These are phyloP conservation scores for Nebria ingens DNA, from an alignment of 1,140 invertebrate genomes.

Conservation along the genomic window DNA sequence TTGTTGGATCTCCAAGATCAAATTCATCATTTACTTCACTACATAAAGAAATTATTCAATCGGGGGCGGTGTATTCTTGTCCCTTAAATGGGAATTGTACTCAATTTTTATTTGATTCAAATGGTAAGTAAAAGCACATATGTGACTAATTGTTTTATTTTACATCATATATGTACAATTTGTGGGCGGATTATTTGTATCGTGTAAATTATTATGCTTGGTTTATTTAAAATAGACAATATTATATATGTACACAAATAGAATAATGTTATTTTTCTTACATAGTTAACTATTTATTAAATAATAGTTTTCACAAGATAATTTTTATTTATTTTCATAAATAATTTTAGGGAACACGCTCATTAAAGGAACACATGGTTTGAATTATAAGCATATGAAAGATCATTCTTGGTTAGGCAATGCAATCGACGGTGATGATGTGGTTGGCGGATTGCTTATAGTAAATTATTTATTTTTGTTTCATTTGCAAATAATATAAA, in stretches of 20 bases:
- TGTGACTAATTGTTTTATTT: too few species aligned
- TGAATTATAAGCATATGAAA: background rate
- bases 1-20: background rate
- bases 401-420: background rate
- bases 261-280: too few species aligned
- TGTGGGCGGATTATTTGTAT: too few species aligned
- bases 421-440: background rate
- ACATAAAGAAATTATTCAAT: background rate
- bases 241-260: too few species aligned
- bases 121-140: too few species aligned
- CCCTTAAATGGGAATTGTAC: background rate
- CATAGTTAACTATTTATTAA: too few species aligned
- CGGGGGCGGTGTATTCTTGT: background rate
- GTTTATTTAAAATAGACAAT: constrained; percentile 1
- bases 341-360: too few species aligned
- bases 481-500: background rate
- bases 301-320: too few species aligned
- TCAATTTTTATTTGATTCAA: background rate
- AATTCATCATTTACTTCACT: background rate
- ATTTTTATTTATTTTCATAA: too few species aligned
- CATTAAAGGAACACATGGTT: background rate
- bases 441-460: background rate
- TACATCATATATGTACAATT: too few species aligned
- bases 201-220: too few species aligned
- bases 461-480: background rate